Base-by-base conservation (phyloP, 2,797 vertebrate genomes). In the Linurgus olivaceus region DNA sequence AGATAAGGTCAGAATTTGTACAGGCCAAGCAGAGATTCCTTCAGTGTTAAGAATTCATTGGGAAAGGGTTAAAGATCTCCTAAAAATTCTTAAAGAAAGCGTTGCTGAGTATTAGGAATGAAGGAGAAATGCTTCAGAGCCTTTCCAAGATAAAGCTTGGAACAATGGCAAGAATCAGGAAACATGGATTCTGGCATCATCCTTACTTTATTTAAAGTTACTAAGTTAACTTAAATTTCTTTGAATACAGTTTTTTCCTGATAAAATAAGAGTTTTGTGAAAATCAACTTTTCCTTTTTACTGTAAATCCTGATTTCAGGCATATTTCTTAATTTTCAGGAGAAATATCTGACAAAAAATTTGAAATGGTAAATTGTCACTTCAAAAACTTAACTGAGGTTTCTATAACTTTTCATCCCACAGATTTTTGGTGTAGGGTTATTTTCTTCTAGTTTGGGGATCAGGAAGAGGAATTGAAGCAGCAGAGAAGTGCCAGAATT, bases 391-490 rank as follows among this genome's bases (percentile, higher is more conserved):
- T 29, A 44, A 6, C 25, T 15, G 47, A 37, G 23, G 9, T 37
- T 58, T 84, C 88, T 54, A 14, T 37, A 81, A 48, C 25, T 84
- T 86, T 66, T 84, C 14, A 28, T 47, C 9, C 5, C 18, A 73
- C 9, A 33, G 28, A 44, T 78, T 70, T 45, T 40, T 11, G 6
- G 11, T 55, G 26, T 10, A 48, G 17, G 6, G 0, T 0, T n/a
- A 37, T 61, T 61, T 57, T 3, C 11, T 15, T 51, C 37, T n/a
- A 5, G 17, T 45, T 28, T 74, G 10, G 11, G 19, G 10, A 74
- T 59, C 40, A 44, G 48, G 17, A 83, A 55, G 13, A 58, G n/a
- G 48, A 79, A 31, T 1, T 5, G 70, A 85, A 17, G 25, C 42
- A 68, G 21, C 5, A 48, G 31, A 63, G 12, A 67, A 55, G 16